phyloP scores from a whole-genome alignment of 1,140 invertebrate genomes.

The Prorops nasuta region DNA sequence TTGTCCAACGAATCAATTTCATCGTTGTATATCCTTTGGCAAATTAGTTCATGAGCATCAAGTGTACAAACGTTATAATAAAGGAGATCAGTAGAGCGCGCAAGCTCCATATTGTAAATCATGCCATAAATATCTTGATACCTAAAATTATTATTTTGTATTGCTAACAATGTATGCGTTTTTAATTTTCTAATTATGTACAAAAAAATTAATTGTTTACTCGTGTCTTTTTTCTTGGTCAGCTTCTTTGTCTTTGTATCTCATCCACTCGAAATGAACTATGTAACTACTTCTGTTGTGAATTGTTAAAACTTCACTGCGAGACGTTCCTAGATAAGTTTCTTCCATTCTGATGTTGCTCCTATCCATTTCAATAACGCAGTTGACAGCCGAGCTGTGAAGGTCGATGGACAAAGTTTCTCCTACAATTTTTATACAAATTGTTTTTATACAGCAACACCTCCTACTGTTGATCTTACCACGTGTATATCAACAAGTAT shows the following conservation, averaged over 20 bases:
- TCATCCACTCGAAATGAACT: slow-evolving; percentile 50
- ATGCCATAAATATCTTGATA: slow-evolving; percentile 22
- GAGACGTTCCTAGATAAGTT: slow-evolving; percentile 49
- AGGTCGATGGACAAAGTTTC: slow-evolving; percentile 40
- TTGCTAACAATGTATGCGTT: too few species aligned
- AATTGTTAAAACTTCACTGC: slow-evolving; percentile 39
- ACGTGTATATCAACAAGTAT: too few species aligned
- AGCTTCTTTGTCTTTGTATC: slow-evolving; percentile 21
- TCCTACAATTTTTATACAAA: slow-evolving; percentile 23
- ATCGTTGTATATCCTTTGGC: slow-evolving; percentile 38
- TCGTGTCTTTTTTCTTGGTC: slow-evolving; percentile 28
- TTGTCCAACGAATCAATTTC: slow-evolving; percentile 29
- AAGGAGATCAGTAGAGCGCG: slow-evolving; percentile 20
- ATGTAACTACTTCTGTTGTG: slow-evolving; percentile 49
- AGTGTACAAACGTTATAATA: slow-evolving; percentile 32
- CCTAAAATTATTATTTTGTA: too few species aligned
- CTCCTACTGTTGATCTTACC: too few species aligned
- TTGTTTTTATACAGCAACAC: too few species aligned
- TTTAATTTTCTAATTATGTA: too few species aligned
- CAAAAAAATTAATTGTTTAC: slow-evolving; percentile 26
- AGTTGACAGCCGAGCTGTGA: slow-evolving; percentile 34
- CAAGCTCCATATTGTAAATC: slow-evolving; percentile 21
- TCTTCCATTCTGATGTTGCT: slow-evolving; percentile 42
- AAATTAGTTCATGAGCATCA: slow-evolving; percentile 30
- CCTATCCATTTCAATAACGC: slow-evolving; percentile 36